phyloP scores from a whole-genome alignment of 2,113 vertebrate genomes.

The Tragelaphus imberbis region DNA sequence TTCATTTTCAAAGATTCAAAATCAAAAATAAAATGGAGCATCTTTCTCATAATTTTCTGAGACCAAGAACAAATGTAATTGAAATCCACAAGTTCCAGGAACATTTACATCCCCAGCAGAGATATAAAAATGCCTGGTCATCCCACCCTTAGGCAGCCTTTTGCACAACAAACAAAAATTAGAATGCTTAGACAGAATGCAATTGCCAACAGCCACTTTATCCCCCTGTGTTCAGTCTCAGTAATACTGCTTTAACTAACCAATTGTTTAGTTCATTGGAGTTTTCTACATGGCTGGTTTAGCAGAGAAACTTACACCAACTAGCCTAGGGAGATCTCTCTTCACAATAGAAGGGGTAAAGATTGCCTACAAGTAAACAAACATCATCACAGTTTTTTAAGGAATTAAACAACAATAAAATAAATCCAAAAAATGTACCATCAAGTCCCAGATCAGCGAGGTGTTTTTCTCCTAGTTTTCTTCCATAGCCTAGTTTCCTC shows the following conservation, averaged over 20 bases:
- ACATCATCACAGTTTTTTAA: background rate
- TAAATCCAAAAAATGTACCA: background rate
- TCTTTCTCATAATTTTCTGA: background rate
- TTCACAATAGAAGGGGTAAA: conserved; percentile 19
- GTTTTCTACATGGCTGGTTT: conserved; percentile 57
- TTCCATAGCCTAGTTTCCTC: background rate
- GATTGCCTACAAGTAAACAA: conserved; percentile 7
- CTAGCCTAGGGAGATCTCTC: conserved; percentile 33
- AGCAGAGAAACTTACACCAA: conserved; percentile 42
- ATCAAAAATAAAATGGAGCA: background rate
- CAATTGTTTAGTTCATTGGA: conserved; percentile 30
- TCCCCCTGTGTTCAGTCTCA: background rate
- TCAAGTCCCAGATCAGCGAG: background rate
- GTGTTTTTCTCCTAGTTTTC: background rate
- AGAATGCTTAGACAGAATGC: background rate
- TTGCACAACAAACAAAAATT: background rate
- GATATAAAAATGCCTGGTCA: background rate
- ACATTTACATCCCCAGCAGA: background rate
- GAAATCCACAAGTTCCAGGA: background rate
- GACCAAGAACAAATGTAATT: background rate
- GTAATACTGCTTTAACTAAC: conserved; percentile 51
- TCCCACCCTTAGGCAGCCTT: background rate
- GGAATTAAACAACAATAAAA: background rate
- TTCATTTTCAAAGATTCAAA: background rate
- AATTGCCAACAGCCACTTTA: background rate